Evolutionary conservation across 2,888 invertebrate genomes (phyloP).

Genomic region (Parochlus steinenii): DNA sequence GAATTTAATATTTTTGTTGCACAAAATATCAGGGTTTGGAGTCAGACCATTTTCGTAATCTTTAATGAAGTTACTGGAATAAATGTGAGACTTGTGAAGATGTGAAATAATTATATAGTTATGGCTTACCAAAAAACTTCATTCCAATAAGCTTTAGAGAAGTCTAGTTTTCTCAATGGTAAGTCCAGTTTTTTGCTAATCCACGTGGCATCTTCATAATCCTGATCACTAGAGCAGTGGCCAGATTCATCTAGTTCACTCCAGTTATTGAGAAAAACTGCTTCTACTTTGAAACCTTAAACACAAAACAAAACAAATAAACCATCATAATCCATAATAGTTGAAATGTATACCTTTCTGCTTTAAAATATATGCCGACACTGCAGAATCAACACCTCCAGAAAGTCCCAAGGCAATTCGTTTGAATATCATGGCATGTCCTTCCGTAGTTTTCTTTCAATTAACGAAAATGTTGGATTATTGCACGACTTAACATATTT

Average conservation of each 20-base stretch:
- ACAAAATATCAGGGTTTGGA: slow-evolving; percentile 94
- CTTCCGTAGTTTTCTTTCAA: too few species aligned
- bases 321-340: too few species aligned
- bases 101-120: slow-evolving; percentile 2
- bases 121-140: slow-evolving; percentile 46
- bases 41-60: slow-evolving; percentile 77
- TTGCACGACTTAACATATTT: too few species aligned
- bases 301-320: too few species aligned
- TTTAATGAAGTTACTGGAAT: slow-evolving; percentile 50
- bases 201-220: slow-evolving; percentile 69
- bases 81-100: too few species aligned
- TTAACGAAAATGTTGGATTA: too few species aligned
- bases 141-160: slow-evolving; percentile 86
- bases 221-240: slow-evolving; percentile 60
- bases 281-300: slow-evolving; percentile 74
- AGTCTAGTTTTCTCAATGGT: slow-evolving; percentile 66
- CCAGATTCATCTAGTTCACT: slow-evolving; percentile 77
- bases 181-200: slow-evolving; percentile 67
- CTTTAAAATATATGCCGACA: slow-evolving; percentile 74
- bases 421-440: slow-evolving; percentile 25
- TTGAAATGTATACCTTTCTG: slow-evolving; percentile 43
- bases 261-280: slow-evolving; percentile 94
- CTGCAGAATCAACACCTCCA: slow-evolving; percentile 94
- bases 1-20: slow-evolving; percentile 89
- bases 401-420: slow-evolving; percentile 74